phyloP scores from a whole-genome alignment of 1,140 invertebrate genomes.

The Drosophila varians region DNA sequence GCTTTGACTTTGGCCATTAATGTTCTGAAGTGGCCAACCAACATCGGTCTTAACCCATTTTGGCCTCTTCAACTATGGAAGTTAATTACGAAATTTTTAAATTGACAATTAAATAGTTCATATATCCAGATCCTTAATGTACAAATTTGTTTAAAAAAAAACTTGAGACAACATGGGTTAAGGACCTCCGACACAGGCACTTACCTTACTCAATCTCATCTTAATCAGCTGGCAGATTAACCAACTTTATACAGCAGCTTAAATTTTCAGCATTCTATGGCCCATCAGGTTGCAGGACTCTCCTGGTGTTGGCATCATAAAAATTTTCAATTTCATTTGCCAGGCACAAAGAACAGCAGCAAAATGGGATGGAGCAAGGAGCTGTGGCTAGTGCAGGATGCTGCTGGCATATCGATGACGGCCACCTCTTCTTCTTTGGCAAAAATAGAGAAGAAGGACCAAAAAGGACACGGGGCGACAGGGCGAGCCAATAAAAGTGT shows the following conservation, averaged over 20 bases:
- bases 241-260: constrained; percentile 73
- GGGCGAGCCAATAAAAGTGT: constrained; percentile 77
- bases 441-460: constrained; percentile 1
- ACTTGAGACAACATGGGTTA: not conserved
- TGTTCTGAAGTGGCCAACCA: constrained; percentile 36
- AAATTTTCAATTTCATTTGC: constrained; percentile 81
- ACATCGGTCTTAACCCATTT: not conserved
- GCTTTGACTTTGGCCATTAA: too few species aligned
- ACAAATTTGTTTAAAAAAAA: too few species aligned
- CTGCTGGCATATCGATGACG: constrained; percentile 69
- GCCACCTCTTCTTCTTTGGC: constrained; percentile 17
- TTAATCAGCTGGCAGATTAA: constrained; percentile 75
- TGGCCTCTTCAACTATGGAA: not conserved
- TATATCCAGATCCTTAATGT: too few species aligned
- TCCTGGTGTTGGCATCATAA: constrained; percentile 65
- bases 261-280: constrained; percentile 67
- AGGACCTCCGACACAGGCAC: not conserved
- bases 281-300: not conserved
- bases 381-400: constrained; percentile 44
- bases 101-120: too few species aligned
- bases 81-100: too few species aligned
- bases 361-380: constrained; percentile 1
- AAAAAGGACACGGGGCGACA: constrained; percentile 15
- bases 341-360: constrained; percentile 51
- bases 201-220: constrained; percentile 28